A percentile compares a stretch with the other conserved stretches of the same genome.
Evolutionary conservation across 1,140 invertebrate species (phyloP).

Genomic region (Drosophila kikkawai): DNA sequence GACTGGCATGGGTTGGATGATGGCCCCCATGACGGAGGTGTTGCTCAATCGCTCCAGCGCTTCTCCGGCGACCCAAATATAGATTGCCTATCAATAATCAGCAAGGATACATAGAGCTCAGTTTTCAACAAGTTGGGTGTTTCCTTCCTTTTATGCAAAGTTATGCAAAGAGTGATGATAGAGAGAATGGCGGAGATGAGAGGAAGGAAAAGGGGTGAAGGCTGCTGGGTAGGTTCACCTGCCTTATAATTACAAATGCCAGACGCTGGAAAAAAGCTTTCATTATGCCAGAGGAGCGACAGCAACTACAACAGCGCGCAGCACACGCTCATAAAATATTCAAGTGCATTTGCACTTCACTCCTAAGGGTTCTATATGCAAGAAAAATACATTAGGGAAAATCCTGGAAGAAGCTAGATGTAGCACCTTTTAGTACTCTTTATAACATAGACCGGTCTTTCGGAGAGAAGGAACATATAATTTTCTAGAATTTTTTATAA

Average conservation of each 20-base stretch:
- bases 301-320: conserved; percentile 35
- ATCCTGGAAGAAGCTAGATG: conserved; percentile 14
- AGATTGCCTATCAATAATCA: conserved; percentile 54
- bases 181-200: background rate
- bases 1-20: background rate
- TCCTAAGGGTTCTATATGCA: conserved; percentile 25
- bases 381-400: conserved; percentile 38
- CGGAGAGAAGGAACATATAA: too few species aligned
- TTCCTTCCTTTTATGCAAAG: conserved; percentile 39
- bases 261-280: conserved; percentile 52
- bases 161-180: conserved; percentile 24
- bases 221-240: conserved; percentile 31
- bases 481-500: background rate
- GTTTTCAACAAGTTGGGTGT: conserved; percentile 47
- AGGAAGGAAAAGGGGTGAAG: conserved; percentile 13
- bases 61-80: conserved; percentile 43
- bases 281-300: conserved; percentile 51
- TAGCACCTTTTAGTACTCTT: conserved; percentile 12
- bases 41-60: conserved; percentile 24
- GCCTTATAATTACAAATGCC: conserved; percentile 51
- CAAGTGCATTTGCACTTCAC: conserved; percentile 75
- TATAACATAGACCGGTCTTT: background rate
- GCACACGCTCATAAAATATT: conserved; percentile 72
- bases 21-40: conserved; percentile 15
- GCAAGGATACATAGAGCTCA: conserved; percentile 43